Percentiles rank a stretch among this genome's conserved stretches.
These are phyloP conservation scores for Dryobota labecula DNA, from an alignment of 2,888 invertebrate species.

Conservation along the genomic window DNA sequence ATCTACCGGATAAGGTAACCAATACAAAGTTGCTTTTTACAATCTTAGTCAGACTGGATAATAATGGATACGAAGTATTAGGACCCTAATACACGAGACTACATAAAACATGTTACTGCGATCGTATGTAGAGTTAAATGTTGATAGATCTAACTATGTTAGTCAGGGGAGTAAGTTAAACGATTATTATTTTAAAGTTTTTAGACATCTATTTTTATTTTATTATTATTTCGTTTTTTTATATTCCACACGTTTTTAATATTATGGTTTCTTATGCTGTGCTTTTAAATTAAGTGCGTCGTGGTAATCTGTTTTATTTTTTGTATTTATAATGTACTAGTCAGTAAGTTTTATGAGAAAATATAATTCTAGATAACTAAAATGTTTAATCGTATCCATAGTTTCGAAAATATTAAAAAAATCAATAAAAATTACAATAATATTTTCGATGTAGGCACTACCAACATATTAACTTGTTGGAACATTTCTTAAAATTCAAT, in stretches of 20 bases:
- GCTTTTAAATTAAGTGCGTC: slow-evolving; percentile 63
- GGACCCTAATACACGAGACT: slow-evolving; percentile 31
- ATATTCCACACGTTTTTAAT: slow-evolving; percentile 60
- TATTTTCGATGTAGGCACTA: slow-evolving; percentile 54
- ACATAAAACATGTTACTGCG: slow-evolving; percentile 32
- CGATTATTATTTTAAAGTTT: slow-evolving; percentile 32
- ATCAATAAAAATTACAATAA: slow-evolving; percentile 42
- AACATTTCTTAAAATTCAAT: slow-evolving; percentile 29
- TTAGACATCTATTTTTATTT: slow-evolving; percentile 46
- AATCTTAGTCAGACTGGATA: slow-evolving; percentile 13
- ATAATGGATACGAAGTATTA: slow-evolving; percentile 32
- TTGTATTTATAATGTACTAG: slow-evolving; percentile 83
- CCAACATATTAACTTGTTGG: slow-evolving; percentile 30
- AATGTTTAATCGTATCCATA: slow-evolving; percentile 64
- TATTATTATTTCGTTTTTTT: slow-evolving; percentile 52
- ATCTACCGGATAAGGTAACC: slow-evolving; percentile 8
- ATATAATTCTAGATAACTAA: slow-evolving; percentile 59
- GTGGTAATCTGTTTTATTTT: slow-evolving; percentile 67
- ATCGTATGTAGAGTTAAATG: slow-evolving; percentile 42
- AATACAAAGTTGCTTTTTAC: slow-evolving; percentile 7
- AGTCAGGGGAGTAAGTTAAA: slow-evolving; percentile 48
- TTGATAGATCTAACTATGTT: slow-evolving; percentile 63
- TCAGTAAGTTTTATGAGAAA: slow-evolving; percentile 82
- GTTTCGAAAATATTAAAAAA: slow-evolving; percentile 56
- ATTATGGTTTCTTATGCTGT: slow-evolving; percentile 67